These are phyloP conservation scores for Bombylius discolor DNA, from an alignment of 2,888 invertebrate species.

Conservation along the genomic window DNA sequence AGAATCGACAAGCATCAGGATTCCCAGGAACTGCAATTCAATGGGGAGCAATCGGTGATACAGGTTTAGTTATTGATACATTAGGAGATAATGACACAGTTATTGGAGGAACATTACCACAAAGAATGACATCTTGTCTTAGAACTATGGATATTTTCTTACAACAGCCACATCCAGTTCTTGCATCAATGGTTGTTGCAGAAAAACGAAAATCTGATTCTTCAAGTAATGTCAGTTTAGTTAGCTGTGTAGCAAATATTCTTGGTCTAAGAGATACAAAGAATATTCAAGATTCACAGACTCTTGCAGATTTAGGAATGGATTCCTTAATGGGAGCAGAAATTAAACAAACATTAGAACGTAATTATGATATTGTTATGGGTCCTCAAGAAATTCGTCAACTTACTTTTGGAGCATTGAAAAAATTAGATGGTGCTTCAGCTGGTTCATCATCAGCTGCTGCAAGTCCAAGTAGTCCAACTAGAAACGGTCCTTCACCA, in stretches of 20 bases:
- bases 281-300: conserved; percentile 60
- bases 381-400: conserved; percentile 83
- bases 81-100: conserved; percentile 83
- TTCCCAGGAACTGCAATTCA: conserved; percentile 86
- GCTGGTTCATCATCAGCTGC: conserved; percentile 11
- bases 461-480: conserved; percentile 17
- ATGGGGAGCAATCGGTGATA: conserved; percentile 99
- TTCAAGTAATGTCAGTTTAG: conserved; percentile 48
- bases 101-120: conserved; percentile 91
- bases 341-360: conserved; percentile 89
- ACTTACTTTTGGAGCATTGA: conserved; percentile 64
- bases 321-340: conserved; percentile 99
- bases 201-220: conserved; percentile 58
- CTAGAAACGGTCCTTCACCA: conserved; percentile 20
- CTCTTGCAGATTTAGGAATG: conserved; percentile 90
- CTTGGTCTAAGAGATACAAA: conserved; percentile 77
- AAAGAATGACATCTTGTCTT: conserved; percentile 88
- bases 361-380: conserved; percentile 81
- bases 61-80: conserved; percentile 80
- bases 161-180: conserved; percentile 72
- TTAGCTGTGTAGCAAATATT: conserved; percentile 76
- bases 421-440: conserved; percentile 36
- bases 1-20: conserved; percentile 67
- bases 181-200: conserved; percentile 75
- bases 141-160: conserved; percentile 79